A percentile compares a stretch with the other conserved stretches of the same genome.
Evolutionary conservation across 2,888 invertebrate species (phyloP).

Genomic region (Rapana venosa): DNA sequence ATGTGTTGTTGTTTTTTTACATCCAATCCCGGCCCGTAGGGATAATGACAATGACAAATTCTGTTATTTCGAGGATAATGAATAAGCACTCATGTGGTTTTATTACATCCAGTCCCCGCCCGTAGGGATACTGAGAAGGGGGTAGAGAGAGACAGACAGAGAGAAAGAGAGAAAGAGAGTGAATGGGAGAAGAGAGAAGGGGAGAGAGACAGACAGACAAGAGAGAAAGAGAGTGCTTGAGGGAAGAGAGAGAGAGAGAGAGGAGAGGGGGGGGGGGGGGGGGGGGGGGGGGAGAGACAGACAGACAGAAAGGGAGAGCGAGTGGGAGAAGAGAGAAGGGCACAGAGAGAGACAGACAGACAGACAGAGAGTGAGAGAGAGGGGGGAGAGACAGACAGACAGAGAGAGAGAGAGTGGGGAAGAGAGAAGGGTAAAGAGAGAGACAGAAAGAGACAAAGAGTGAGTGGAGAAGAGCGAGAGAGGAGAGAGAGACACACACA

Average conservation of each 20-base stretch:
- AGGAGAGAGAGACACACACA: background rate
- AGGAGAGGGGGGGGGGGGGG: background rate
- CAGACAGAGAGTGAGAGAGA: background rate
- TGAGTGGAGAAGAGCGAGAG: background rate
- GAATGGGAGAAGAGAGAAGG: no score
- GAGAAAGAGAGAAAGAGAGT: no score
- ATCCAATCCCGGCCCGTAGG: no score
- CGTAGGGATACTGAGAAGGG: no score
- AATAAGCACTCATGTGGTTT: no score
- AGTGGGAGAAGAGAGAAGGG: background rate
- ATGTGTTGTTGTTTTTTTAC: no score
- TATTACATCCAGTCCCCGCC: no score
- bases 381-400: background rate
- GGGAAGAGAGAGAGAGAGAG: background rate
- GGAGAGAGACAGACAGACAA: no score
- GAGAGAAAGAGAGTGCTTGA: no score
- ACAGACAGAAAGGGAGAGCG: background rate
- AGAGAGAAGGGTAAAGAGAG: background rate
- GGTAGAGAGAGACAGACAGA: no score
- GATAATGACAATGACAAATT: no score
- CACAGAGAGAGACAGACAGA: background rate
- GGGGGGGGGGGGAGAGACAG: background rate
- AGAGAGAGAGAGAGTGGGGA: background rate
- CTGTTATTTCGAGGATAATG: no score
- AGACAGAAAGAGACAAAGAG: background rate